A percentile compares a stretch with the other conserved stretches of the same genome.
Conservation (phyloP, 1,140 invertebrate genomes). For the Sarcophaga peregrina region DNA sequence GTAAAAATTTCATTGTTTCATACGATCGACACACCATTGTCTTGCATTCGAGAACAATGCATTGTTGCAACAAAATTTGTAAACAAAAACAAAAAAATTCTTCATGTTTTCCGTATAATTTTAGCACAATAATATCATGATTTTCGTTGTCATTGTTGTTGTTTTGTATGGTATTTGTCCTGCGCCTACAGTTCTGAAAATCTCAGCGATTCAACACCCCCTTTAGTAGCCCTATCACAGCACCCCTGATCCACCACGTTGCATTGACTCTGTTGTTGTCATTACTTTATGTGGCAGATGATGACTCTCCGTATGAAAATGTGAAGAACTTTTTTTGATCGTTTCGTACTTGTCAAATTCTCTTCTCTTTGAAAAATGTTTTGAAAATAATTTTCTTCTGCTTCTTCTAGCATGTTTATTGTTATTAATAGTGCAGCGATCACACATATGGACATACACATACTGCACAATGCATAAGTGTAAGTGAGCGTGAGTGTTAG, state of each 20-base stretch:
- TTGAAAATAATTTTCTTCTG: slow-evolving; percentile 14
- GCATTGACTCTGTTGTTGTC: slow-evolving; percentile 13
- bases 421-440: background rate
- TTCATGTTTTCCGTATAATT: slow-evolving; percentile 26
- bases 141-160: background rate
- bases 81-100: background rate
- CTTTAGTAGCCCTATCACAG: background rate
- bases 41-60: background rate
- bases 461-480: background rate
- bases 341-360: slow-evolving; percentile 1
- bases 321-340: background rate
- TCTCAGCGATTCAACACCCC: background rate
- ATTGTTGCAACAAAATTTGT: background rate
- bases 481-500: background rate
- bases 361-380: slow-evolving; percentile 1
- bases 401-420: slow-evolving; percentile 17
- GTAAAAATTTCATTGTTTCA: background rate
- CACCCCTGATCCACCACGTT: background rate
- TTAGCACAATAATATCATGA: slow-evolving; percentile 38
- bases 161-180: slow-evolving; percentile 17
- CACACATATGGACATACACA: background rate
- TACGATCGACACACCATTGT: slow-evolving; percentile 9
- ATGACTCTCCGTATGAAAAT: background rate
- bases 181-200: background rate
- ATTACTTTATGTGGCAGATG: slow-evolving; percentile 28